Evolutionary conservation across 2,888 invertebrate genomes (phyloP).

Genomic region (Nymphalis polychloros): DNA sequence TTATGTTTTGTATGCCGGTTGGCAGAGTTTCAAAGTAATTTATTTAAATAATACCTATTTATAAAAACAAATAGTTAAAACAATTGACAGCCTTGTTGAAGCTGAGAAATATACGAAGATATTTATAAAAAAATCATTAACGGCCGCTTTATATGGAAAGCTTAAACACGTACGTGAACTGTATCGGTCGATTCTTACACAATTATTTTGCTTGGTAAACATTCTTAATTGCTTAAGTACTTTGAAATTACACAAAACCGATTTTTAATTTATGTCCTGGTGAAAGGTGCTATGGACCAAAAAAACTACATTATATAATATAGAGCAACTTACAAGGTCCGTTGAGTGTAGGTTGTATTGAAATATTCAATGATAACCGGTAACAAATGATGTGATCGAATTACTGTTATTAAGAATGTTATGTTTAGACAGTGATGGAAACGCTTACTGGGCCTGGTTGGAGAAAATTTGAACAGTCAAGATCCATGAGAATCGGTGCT

Average conservation of each 20-base stretch:
- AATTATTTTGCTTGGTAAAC: constrained; percentile 1
- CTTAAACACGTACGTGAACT: neutral
- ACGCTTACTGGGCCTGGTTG: too few relatives aligned
- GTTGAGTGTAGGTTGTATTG: neutral
- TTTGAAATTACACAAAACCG: constrained; percentile 13
- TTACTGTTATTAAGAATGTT: too few relatives aligned
- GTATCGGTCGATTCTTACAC: constrained; percentile 4
- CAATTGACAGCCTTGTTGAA: too few relatives aligned
- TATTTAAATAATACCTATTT: too few relatives aligned
- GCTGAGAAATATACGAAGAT: too few relatives aligned
- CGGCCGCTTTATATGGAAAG: neutral
- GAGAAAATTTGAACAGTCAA: too few relatives aligned
- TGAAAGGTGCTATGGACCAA: constrained; percentile 29
- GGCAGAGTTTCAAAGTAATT: too few relatives aligned
- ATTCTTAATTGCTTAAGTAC: constrained; percentile 14
- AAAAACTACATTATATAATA: constrained; percentile 16
- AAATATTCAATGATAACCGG: neutral
- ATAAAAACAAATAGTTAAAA: too few relatives aligned
- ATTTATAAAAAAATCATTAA: too few relatives aligned
- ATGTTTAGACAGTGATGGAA: too few relatives aligned
- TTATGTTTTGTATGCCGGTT: too few relatives aligned
- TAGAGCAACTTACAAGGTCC: constrained; percentile 17
- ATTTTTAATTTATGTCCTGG: constrained; percentile 32
- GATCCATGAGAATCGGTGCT: too few relatives aligned
- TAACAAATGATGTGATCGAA: neutral